Percentiles rank a stretch among this genome's conserved stretches.
These are phyloP conservation scores for Bufo gargarizans DNA, from an alignment of 2,113 vertebrate genomes.

Conservation along the genomic window DNA sequence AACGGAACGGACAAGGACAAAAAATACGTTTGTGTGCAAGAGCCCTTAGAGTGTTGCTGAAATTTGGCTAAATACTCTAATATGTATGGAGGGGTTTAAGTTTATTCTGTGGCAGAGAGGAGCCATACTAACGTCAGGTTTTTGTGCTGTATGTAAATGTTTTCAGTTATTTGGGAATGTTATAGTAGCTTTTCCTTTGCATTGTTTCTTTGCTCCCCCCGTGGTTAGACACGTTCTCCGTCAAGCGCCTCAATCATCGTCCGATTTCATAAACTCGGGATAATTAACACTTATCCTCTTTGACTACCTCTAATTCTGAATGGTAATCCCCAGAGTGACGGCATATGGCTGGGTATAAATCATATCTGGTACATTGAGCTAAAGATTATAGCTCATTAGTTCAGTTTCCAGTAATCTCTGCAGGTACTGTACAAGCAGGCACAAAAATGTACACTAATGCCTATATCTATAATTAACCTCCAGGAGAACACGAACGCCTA, in stretches of 20 bases:
- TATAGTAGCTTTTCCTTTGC: background rate
- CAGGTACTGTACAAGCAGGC: constrained; percentile 4
- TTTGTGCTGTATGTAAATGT: too few species aligned
- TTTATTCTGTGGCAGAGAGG: too few species aligned
- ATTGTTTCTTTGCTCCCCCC: background rate
- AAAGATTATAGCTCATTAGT: constrained; percentile 46
- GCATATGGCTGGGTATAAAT: constrained; percentile 8
- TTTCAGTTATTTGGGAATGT: background rate
- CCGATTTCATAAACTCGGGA: background rate
- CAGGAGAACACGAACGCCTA: background rate
- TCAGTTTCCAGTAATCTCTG: constrained; percentile 33
- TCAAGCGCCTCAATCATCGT: background rate
- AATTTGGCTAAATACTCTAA: too few species aligned
- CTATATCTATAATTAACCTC: constrained; percentile 12
- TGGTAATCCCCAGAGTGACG: constrained; percentile 16
- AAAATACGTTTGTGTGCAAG: too few species aligned
- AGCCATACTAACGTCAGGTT: too few species aligned
- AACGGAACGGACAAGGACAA: too few species aligned
- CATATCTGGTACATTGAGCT: constrained; percentile 27
- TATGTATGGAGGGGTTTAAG: too few species aligned
- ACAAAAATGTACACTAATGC: constrained; percentile 29
- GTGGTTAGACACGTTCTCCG: background rate
- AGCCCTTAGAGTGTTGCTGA: too few species aligned
- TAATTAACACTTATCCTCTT: constrained; percentile 31
- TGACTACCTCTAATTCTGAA: constrained; percentile 11